Conservation (phyloP, 2,888 invertebrate genomes). For the Polia nebulosa region DNA sequence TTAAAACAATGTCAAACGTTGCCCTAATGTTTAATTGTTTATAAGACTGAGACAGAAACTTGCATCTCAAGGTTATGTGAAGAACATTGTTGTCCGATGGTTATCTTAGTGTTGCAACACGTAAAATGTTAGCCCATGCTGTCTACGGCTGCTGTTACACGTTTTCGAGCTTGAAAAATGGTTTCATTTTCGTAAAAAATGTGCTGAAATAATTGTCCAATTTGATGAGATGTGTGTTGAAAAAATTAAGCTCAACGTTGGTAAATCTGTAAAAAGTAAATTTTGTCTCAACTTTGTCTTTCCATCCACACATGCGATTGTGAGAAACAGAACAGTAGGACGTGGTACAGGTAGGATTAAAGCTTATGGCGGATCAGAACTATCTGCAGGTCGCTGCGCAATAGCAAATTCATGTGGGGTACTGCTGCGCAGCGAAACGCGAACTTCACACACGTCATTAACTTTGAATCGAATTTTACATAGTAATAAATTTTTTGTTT, state of each 20-base stretch:
- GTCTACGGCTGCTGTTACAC: constrained; percentile 29
- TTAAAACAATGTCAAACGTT: constrained; percentile 65
- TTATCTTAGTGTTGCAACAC: constrained; percentile 74
- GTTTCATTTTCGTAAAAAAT: constrained; percentile 6
- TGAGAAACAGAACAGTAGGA: too few relatives aligned
- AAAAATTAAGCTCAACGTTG: neutral
- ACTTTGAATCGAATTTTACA: too few relatives aligned
- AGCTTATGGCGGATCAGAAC: too few relatives aligned
- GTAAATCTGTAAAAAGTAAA: neutral
- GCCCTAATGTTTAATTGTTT: constrained; percentile 58
- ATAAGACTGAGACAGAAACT: constrained; percentile 55
- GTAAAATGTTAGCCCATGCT: constrained; percentile 37
- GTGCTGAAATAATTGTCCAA: neutral
- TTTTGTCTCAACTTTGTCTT: too few relatives aligned
- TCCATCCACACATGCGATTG: too few relatives aligned
- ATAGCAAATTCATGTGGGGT: too few relatives aligned
- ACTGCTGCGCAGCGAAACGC: too few relatives aligned
- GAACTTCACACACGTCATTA: too few relatives aligned
- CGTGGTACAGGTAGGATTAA: too few relatives aligned
- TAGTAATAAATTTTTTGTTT: too few relatives aligned
- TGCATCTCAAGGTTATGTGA: constrained; percentile 69
- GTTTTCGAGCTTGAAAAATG: constrained; percentile 4
- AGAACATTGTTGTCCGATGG: constrained; percentile 73
- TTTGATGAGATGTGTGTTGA: constrained; percentile 4
- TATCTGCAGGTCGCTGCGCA: too few relatives aligned